phyloP scores from a whole-genome alignment of 2,797 vertebrate species.

The Acanthopagrus latus region DNA sequence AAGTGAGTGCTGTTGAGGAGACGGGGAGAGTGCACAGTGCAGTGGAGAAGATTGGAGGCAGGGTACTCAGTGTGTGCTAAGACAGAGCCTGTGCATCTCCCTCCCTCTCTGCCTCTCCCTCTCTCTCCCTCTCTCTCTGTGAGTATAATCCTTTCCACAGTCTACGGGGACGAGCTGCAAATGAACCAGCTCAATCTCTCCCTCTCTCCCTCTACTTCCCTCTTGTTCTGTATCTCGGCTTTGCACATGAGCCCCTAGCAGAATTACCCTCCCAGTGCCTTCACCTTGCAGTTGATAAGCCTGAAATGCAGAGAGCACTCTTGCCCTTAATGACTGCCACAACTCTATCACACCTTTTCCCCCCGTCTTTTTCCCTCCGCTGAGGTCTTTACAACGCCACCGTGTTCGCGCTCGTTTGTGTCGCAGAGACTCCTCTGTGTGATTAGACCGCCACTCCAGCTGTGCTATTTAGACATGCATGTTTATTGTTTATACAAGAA shows the following conservation, averaged over 20 bases:
- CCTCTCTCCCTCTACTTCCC: slow-evolving; percentile 59
- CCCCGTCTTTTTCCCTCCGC: not conserved
- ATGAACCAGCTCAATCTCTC: slow-evolving; percentile 78
- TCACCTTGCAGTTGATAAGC: slow-evolving; percentile 75
- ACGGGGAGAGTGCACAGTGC: slow-evolving; percentile 68
- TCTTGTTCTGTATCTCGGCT: slow-evolving; percentile 72
- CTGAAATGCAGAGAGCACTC: slow-evolving; percentile 60
- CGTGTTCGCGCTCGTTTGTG: slow-evolving; percentile 18
- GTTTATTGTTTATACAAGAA: slow-evolving; percentile 42
- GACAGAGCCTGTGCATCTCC: slow-evolving; percentile 66
- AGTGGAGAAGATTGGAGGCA: slow-evolving; percentile 72
- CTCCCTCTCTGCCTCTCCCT: slow-evolving; percentile 37
- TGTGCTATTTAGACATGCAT: slow-evolving; percentile 34
- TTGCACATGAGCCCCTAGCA: slow-evolving; percentile 75
- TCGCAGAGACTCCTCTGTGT: slow-evolving; percentile 55
- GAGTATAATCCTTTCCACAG: slow-evolving; percentile 80
- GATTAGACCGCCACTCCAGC: slow-evolving; percentile 42
- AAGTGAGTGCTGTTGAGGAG: slow-evolving; percentile 61
- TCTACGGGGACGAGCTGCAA: slow-evolving; percentile 80
- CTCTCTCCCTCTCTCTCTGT: slow-evolving; percentile 35
- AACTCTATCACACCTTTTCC: slow-evolving; percentile 40
- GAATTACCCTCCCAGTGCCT: slow-evolving; percentile 62
- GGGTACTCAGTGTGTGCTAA: slow-evolving; percentile 71
- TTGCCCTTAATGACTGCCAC: slow-evolving; percentile 69
- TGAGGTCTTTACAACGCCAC: slow-evolving; percentile 11